phyloP scores from a whole-genome alignment of 2,888 invertebrate genomes.

The Sarcophaga carnaria region DNA sequence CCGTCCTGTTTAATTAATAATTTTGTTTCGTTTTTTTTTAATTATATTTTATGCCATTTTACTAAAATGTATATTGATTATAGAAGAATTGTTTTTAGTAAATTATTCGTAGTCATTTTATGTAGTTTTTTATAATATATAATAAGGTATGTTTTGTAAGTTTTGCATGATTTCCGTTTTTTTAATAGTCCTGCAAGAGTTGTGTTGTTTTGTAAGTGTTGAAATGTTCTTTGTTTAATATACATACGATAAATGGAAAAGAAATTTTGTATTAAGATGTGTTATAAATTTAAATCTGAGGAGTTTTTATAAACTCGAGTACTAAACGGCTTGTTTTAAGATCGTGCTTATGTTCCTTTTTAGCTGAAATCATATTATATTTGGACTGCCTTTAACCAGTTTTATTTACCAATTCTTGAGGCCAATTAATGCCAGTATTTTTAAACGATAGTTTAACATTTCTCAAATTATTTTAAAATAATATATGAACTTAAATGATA shows the following conservation, averaged over 20 bases:
- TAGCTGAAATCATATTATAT: no score
- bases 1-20: constrained; percentile 46
- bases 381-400: no score
- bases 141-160: constrained; percentile 65
- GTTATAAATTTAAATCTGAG: neutral
- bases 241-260: no score
- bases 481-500: no score
- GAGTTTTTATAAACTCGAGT: no score
- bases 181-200: constrained; percentile 10
- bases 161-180: constrained; percentile 76
- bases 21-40: constrained; percentile 24
- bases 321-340: no score
- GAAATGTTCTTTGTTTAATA: neutral
- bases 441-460: no score
- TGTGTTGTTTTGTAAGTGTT: constrained; percentile 8
- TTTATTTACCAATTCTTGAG: no score
- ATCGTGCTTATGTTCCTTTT: no score
- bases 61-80: neutral
- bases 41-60: constrained; percentile 46
- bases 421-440: no score
- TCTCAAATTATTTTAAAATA: no score
- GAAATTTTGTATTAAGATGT: neutral
- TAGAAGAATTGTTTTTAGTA: constrained; percentile 50
- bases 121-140: constrained; percentile 35
- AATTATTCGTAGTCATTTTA: constrained; percentile 57